A percentile compares a stretch with the other conserved stretches of the same genome.
Conservation (phyloP, 2,888 invertebrate genomes). For the Apocheima hispidaria region DNA sequence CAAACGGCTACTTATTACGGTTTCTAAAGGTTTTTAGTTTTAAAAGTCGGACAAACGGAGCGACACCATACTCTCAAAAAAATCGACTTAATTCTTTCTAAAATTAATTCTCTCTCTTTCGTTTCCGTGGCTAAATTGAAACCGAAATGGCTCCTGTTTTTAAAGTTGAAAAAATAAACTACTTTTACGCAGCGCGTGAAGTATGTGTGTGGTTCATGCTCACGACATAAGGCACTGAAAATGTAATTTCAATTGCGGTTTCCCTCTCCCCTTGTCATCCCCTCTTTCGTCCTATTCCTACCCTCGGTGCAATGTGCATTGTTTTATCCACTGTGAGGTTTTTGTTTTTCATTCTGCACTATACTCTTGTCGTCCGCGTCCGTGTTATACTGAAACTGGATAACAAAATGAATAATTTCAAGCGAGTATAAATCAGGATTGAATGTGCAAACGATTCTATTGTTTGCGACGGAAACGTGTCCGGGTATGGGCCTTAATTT, state of each 20-base stretch:
- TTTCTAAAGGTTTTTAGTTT: no score
- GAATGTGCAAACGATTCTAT: conserved; percentile 9
- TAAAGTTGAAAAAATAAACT: neutral
- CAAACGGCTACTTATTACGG: no score
- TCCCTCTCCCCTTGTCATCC: neutral
- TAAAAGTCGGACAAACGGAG: no score
- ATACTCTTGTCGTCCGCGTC: neutral
- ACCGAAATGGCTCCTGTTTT: no score
- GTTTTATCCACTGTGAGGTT: conserved; percentile 10
- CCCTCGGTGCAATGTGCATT: conserved; percentile 5
- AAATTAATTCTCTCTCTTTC: no score
- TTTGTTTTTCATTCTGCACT: conserved; percentile 11
- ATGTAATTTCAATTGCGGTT: conserved; percentile 23
- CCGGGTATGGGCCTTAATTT: neutral
- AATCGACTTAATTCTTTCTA: no score
- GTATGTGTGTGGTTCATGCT: conserved; percentile 1
- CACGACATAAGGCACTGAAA: conserved; percentile 10
- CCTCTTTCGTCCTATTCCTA: neutral
- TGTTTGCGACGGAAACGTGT: conserved; percentile 3
- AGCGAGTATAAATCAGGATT: conserved; percentile 9
- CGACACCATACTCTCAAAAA: no score
- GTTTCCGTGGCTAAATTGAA: no score
- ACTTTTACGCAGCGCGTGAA: neutral
- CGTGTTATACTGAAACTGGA: neutral
- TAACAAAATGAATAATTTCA: conserved; percentile 14